Conservation (phyloP, 2,888 invertebrate genomes). For the Anarsia innoxiella region DNA sequence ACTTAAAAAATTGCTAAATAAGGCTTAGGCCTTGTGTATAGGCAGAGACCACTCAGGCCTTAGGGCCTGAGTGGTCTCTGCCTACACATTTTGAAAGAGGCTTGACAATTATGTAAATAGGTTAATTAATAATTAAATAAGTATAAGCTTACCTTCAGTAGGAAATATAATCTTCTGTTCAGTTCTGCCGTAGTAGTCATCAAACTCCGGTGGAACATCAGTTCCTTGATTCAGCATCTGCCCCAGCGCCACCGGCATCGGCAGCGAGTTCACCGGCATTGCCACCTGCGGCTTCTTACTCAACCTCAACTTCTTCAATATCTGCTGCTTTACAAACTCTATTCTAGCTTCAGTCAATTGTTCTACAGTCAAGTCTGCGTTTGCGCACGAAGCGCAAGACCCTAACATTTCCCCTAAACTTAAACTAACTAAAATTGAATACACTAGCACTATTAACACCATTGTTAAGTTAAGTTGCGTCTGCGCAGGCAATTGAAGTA, state of each 20-base stretch:
- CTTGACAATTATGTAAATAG: no score
- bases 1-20: no score
- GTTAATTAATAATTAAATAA: no score
- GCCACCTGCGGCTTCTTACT: constrained; percentile 83
- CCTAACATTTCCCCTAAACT: constrained; percentile 46
- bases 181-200: constrained; percentile 89
- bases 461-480: constrained; percentile 40
- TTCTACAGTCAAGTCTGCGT: constrained; percentile 60
- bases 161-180: constrained; percentile 89
- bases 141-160: constrained; percentile 77
- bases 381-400: constrained; percentile 56
- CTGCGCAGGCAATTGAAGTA: constrained; percentile 56
- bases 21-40: no score
- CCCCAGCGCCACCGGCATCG: constrained; percentile 85
- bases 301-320: constrained; percentile 84
- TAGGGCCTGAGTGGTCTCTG: no score
- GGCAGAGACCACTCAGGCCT: no score
- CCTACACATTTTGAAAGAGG: no score
- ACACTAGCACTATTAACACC: constrained; percentile 35
- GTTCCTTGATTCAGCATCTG: constrained; percentile 76
- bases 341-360: constrained; percentile 82
- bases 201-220: constrained; percentile 76
- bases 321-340: constrained; percentile 89
- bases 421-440: constrained; percentile 42
- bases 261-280: constrained; percentile 77